Evolutionary conservation across 30 jellyfish, hydroid and myxozoan species (phyloP), one percentile per base, ranked within the genome.

Genomic region (Rhopilema esculentum): DNA sequence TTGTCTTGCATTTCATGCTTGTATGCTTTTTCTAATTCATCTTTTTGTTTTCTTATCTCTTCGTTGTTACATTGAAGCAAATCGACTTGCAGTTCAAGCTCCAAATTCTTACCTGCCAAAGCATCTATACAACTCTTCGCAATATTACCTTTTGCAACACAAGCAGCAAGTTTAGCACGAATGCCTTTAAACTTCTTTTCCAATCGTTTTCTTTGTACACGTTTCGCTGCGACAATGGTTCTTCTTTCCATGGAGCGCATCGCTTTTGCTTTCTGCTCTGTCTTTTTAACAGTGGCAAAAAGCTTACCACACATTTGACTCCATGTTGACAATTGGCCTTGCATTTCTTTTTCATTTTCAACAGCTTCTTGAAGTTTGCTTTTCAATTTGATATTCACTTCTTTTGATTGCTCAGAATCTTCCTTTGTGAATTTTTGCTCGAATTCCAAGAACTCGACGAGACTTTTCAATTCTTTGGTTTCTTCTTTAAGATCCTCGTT

Each of bases 391-490:
- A 4, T 40, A 7, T 40, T 73, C 31, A 1, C 6, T 19, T 0
- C 52, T 40, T 33, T 73, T 49, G 63, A 8, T 16, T 76, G 75
- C 0, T 50, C 72, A 12, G 51, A 1, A 1, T 76, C 87, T 51
- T 76, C 87, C 26, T 18, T 9, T 16, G 75, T 52, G 8, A 51
- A 50, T 62, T 76, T 76, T 19, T 1, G 53, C 29, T 76, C 87
- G 1, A 24, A 15, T 23, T 76, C 72, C 75, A 76, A 51, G 29
- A 76, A 76, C 29, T 76, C 76, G 2, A 76, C 75, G 4, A 76
- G 65, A 25, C 62, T 72, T 53, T 76, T 76, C 75, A 51, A 4
- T 28, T 76, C 87, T 26, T 27, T 20, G 22, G 53, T 22, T 52
- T 76, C 61, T 8, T 4, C 27, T 8, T 50, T 15, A 51, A 76